Percentiles rank a stretch among this genome's conserved stretches.
Evolutionary conservation across 1,140 invertebrate species (phyloP).

Genomic region (Eulimnadia texana): DNA sequence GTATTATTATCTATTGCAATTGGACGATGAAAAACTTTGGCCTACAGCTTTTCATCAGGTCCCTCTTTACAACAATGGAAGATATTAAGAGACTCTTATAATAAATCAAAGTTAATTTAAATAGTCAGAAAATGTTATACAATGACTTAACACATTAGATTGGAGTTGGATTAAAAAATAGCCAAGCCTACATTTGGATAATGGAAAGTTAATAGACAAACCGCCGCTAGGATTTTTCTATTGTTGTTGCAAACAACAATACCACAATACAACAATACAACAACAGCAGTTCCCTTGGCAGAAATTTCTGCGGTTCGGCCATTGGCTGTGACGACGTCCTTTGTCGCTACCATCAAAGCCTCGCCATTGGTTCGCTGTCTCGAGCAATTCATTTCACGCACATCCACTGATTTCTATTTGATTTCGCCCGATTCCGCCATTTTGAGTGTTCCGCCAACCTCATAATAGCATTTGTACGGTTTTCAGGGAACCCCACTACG

Average conservation of each 20-base stretch:
- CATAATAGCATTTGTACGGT: too few species aligned
- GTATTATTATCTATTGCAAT: neutral
- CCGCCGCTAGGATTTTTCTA: neutral
- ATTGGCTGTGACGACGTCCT: neutral
- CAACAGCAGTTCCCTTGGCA: too few species aligned
- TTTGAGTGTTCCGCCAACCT: slow-evolving; percentile 1
- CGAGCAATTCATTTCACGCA: neutral
- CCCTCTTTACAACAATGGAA: too few species aligned
- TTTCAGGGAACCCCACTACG: too few species aligned
- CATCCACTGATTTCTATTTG: neutral
- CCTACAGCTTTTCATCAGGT: too few species aligned
- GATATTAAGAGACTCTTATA: too few species aligned
- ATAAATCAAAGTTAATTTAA: neutral
- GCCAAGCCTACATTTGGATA: neutral
- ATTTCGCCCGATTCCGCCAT: neutral
- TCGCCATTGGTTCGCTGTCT: neutral
- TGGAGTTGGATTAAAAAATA: neutral
- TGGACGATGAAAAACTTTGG: too few species aligned
- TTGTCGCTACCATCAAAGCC: too few species aligned
- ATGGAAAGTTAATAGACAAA: neutral
- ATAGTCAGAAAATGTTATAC: neutral
- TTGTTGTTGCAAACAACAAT: too few species aligned
- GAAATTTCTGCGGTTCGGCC: neutral
- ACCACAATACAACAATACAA: too few species aligned
- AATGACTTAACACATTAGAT: neutral